Percentiles rank a stretch among this genome's conserved stretches.
These are phyloP conservation scores for Cyrtorhinus lividipennis DNA, from an alignment of 1,140 invertebrate species.

Conservation along the genomic window DNA sequence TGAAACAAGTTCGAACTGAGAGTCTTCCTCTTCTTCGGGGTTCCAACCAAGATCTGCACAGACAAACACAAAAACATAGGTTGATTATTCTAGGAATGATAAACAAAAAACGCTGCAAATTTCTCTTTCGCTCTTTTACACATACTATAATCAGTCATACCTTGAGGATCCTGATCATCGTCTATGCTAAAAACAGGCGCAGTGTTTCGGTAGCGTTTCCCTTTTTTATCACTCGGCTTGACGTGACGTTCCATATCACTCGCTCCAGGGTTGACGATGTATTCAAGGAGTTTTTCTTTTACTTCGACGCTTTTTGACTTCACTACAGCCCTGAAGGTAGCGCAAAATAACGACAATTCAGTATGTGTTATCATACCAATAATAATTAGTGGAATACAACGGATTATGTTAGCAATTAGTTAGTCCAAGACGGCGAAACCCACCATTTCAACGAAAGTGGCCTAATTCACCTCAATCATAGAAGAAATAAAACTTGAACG, in stretches of 20 bases:
- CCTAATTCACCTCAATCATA: no score
- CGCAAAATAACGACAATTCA: neutral
- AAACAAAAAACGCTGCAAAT: no score
- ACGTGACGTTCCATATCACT: slow-evolving; percentile 51
- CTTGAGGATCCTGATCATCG: slow-evolving; percentile 59
- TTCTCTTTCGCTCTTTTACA: no score
- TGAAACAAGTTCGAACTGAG: slow-evolving; percentile 50
- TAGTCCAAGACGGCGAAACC: no score
- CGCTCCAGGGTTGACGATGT: slow-evolving; percentile 72
- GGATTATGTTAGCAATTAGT: no score
- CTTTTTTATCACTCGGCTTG: slow-evolving; percentile 59
- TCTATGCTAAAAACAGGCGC: slow-evolving; percentile 91
- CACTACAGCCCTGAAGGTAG: slow-evolving; percentile 30
- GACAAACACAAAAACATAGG: neutral
- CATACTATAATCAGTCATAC: no score
- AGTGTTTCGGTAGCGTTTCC: slow-evolving; percentile 78
- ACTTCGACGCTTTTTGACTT: slow-evolving; percentile 82
- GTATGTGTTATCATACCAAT: neutral
- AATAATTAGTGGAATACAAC: neutral
- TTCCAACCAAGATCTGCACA: slow-evolving; percentile 31
- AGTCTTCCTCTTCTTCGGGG: slow-evolving; percentile 38
- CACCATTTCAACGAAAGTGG: no score
- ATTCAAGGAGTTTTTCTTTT: slow-evolving; percentile 84
- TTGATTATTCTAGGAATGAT: neutral
- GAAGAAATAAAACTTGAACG: no score